Evolutionary conservation across 2,888 invertebrate species (phyloP).

Genomic region (Dasysyrphus tricinctus): DNA sequence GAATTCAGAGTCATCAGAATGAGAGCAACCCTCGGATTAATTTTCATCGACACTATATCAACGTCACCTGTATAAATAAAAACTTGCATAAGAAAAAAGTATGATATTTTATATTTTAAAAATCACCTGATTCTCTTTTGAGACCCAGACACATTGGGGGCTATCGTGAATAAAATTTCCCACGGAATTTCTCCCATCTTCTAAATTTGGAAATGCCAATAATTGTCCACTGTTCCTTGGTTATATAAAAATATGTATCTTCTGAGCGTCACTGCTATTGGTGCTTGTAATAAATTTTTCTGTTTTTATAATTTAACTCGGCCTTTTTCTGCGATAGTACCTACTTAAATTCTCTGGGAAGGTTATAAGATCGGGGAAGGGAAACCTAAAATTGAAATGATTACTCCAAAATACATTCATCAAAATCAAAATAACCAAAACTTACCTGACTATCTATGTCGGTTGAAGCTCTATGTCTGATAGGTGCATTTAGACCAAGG

Average conservation of each 20-base stretch:
- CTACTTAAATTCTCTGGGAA: conserved; percentile 94
- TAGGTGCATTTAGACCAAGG: conserved; percentile 73
- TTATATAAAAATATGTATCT: background rate
- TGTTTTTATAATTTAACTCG: conserved; percentile 86
- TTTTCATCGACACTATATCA: conserved; percentile 91
- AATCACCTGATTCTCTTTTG: background rate
- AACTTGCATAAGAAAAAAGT: too few species aligned
- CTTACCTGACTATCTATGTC: conserved; percentile 90
- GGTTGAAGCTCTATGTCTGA: conserved; percentile 83
- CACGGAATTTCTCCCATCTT: too few species aligned
- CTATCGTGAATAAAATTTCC: too few species aligned
- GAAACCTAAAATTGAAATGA: conserved; percentile 85
- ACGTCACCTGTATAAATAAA: conserved; percentile 87
- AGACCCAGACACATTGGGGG: too few species aligned
- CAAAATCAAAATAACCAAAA: background rate
- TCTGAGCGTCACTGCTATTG: conserved; percentile 92
- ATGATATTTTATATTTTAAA: too few species aligned
- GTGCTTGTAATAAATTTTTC: conserved; percentile 91
- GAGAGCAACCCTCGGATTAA: conserved; percentile 85
- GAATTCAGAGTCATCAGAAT: conserved; percentile 75
- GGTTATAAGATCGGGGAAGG: conserved; percentile 92
- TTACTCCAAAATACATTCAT: background rate
- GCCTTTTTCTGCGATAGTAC: conserved; percentile 86
- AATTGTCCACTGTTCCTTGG: background rate
- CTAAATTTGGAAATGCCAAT: too few species aligned